These are phyloP conservation scores for Cataglyphis cursor DNA, from an alignment of 2,888 invertebrate species.

Conservation along the genomic window DNA sequence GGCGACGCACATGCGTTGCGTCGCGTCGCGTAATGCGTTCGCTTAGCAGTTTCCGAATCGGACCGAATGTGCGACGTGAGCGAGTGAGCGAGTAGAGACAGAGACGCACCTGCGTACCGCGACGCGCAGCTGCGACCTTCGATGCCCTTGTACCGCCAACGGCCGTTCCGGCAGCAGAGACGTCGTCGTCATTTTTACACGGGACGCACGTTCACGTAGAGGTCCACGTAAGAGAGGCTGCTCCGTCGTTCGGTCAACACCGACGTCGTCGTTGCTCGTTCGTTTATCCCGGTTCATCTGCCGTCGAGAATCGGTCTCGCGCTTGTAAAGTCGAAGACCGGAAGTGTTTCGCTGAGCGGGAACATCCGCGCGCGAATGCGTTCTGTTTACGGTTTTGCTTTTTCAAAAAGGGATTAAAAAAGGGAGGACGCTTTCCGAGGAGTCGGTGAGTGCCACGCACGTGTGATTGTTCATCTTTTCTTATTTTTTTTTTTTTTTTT, in stretches of 20 bases:
- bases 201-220: constrained; percentile 63
- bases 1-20: background rate
- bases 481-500: background rate
- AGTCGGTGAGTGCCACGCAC: constrained; percentile 63
- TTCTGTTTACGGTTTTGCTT: background rate
- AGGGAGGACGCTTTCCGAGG: constrained; percentile 41
- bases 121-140: constrained; percentile 85
- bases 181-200: constrained; percentile 77
- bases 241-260: background rate
- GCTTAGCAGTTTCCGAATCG: constrained; percentile 63
- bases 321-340: background rate
- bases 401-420: constrained; percentile 35
- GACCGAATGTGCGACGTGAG: constrained; percentile 50
- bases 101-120: constrained; percentile 79
- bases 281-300: background rate
- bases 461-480: background rate
- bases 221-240: constrained; percentile 34
- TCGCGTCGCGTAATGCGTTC: background rate
- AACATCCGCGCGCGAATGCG: constrained; percentile 16
- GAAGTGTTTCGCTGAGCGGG: constrained; percentile 30
- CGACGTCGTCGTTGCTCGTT: background rate
- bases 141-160: constrained; percentile 81
- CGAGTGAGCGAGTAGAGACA: constrained; percentile 16
- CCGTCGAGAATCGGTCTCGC: background rate
- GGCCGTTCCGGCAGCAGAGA: constrained; percentile 69